Evolutionary conservation across 2,888 invertebrate species (phyloP), one percentile per base, ranked within the genome.

Genomic region (Macrostomum cliftonense): DNA sequence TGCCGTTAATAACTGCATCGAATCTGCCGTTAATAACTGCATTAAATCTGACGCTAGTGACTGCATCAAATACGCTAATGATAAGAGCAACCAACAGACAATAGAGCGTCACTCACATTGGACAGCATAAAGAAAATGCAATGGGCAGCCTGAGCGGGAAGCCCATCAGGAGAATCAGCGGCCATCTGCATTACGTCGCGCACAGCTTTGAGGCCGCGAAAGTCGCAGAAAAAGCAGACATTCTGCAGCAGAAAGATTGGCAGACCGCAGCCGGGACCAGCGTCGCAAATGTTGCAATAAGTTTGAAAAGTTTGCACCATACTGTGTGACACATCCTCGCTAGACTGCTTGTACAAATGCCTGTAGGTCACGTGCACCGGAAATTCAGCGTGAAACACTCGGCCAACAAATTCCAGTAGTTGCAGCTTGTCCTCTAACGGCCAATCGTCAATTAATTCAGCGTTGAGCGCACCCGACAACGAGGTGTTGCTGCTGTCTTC

Each of bases 191-290:
- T 28, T 7, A 28, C 28, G 5, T 28, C 28, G 4, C 28, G 28
- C 28, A 28, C 5, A 28, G 84, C 80, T 63, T 81, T 79, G 52
- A 89, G 79, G 28, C 88, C 89, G 52, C 85, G 85, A 56, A 81
- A 78, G 64, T 87, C 86, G 71, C 88, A 88, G 73, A 89, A 89
- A 62, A 85, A 77, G 59, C 83, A 83, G n/a, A 89, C 87, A 73
- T 89, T 88, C 50, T 86, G 78, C 52, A 89, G 75, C 55, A 89
- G 75, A 68, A 83, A 84, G 51, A 86, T 81, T 21, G 88, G 86
- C 63, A 88, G 82, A 37, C 42, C 61, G 7, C 43, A 43, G 12
- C 38, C 7, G 2, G 43, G 43, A 38, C 45, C 12, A 1, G 28
- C 28, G 4, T 28, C 28, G 28, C 28, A 28, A 28, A 28, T 28